phyloP scores from a whole-genome alignment of 2,888 invertebrate genomes.

The Drosophila kokeensis region DNA sequence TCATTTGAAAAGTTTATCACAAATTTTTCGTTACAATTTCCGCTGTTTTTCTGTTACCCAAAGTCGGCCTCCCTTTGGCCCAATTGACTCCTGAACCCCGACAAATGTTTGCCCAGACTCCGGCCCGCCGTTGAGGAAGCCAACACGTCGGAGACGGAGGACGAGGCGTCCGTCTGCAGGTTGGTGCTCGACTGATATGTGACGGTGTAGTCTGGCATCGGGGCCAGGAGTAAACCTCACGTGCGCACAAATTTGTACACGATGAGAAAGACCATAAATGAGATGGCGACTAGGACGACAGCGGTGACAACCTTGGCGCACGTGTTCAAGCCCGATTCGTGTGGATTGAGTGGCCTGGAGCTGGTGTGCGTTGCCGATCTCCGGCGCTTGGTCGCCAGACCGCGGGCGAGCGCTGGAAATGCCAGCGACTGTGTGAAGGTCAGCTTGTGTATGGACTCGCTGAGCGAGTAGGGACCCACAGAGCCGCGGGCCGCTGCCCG shows the following conservation, averaged over 20 bases:
- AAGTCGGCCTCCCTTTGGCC: slow-evolving; percentile 79
- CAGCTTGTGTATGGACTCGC: slow-evolving; percentile 90
- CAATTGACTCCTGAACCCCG: slow-evolving; percentile 85
- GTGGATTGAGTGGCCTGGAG: slow-evolving; percentile 87
- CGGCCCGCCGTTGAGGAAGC: slow-evolving; percentile 60
- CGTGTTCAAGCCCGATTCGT: slow-evolving; percentile 89
- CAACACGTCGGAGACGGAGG: slow-evolving; percentile 28
- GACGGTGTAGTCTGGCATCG: slow-evolving; percentile 85
- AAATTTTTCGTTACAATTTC: slow-evolving; percentile 57
- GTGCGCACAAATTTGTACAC: slow-evolving; percentile 91
- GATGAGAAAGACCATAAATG: slow-evolving; percentile 90
- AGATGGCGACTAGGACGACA: slow-evolving; percentile 88
- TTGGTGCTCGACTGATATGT: slow-evolving; percentile 81
- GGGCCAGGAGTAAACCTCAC: slow-evolving; percentile 92
- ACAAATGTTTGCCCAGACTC: slow-evolving; percentile 80
- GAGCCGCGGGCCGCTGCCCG: slow-evolving; percentile 90
- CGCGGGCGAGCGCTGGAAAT: slow-evolving; percentile 90
- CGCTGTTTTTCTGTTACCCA: slow-evolving; percentile 37
- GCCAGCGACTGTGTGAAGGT: slow-evolving; percentile 91
- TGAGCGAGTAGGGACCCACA: slow-evolving; percentile 89
- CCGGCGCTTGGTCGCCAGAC: slow-evolving; percentile 88
- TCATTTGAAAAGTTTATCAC: slow-evolving; percentile 73
- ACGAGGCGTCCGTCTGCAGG: slow-evolving; percentile 51
- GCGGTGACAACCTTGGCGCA: slow-evolving; percentile 91
- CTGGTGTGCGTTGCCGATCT: slow-evolving; percentile 86